These are phyloP conservation scores for Zaprionus inermis DNA, from an alignment of 1,140 invertebrate genomes.

Conservation along the genomic window DNA sequence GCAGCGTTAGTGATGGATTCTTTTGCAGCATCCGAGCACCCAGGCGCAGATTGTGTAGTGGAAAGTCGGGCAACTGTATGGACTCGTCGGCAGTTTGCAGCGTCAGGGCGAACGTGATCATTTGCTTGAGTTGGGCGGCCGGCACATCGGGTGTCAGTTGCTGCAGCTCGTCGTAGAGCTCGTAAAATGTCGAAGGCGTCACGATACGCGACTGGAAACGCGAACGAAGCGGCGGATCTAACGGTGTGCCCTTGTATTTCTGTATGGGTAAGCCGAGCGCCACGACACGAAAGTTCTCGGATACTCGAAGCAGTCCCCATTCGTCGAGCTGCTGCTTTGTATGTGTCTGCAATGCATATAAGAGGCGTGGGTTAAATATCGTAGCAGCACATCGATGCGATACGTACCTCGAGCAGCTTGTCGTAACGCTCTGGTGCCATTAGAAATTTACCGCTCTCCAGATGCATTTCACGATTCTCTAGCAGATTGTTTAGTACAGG, in stretches of 20 bases:
- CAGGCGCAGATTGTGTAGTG: constrained; percentile 91
- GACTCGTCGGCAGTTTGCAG: constrained; percentile 89
- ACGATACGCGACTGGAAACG: constrained; percentile 97
- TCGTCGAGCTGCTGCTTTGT: constrained; percentile 88
- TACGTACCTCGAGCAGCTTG: constrained; percentile 91
- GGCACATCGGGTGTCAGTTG: constrained; percentile 86
- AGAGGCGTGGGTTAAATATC: not conserved
- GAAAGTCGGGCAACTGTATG: constrained; percentile 93
- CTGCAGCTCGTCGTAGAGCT: constrained; percentile 86
- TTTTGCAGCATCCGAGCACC: constrained; percentile 88
- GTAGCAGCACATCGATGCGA: not conserved
- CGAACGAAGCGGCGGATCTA: constrained; percentile 97
- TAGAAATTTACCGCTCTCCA: constrained; percentile 98
- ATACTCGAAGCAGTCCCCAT: constrained; percentile 95
- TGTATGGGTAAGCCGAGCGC: constrained; percentile 95
- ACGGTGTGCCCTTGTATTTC: constrained; percentile 94
- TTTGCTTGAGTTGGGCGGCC: constrained; percentile 86
- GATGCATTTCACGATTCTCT: constrained; percentile 99
- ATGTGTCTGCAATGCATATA: constrained; percentile 86
- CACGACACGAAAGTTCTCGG: constrained; percentile 96
- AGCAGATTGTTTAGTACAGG: constrained; percentile 98
- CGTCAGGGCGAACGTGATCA: constrained; percentile 91
- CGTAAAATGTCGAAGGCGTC: constrained; percentile 87
- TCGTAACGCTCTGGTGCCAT: constrained; percentile 95
- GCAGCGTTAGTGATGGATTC: constrained; percentile 87